Percentiles rank a stretch among this genome's conserved stretches.
Evolutionary conservation across 2,113 vertebrate species (phyloP).

Genomic region (Ibidorhyncha struthersii): DNA sequence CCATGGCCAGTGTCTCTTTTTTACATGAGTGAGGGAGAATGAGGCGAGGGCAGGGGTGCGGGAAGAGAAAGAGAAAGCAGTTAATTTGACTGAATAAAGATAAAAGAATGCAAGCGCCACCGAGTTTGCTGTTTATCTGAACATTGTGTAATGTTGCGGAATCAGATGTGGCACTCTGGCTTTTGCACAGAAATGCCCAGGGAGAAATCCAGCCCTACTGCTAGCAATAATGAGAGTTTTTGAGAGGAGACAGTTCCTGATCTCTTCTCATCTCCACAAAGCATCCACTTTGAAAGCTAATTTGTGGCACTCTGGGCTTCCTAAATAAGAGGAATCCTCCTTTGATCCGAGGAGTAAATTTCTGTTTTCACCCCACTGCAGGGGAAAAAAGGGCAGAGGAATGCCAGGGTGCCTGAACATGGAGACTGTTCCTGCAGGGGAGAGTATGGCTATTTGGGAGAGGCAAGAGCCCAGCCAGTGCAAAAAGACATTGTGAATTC

Average conservation of each 20-base stretch:
- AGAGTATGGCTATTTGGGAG: not conserved
- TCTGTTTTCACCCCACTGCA: not conserved
- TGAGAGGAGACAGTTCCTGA: not conserved
- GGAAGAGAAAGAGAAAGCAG: constrained; percentile 62
- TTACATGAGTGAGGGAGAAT: constrained; percentile 53
- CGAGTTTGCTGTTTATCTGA: constrained; percentile 62
- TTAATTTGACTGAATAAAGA: constrained; percentile 78
- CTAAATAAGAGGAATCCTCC: not conserved
- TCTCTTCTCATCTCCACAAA: not conserved
- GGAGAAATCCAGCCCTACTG: not conserved
- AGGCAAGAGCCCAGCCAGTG: accelerated
- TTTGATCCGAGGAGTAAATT: not conserved
- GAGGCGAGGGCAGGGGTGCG: not conserved
- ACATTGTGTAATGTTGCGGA: constrained; percentile 58
- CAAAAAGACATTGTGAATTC: not conserved
- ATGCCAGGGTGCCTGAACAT: not conserved
- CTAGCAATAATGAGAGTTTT: not conserved
- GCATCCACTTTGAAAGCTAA: not conserved
- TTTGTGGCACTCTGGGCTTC: not conserved
- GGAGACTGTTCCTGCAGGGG: not conserved
- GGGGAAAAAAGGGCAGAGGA: not conserved
- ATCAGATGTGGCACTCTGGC: constrained; percentile 43
- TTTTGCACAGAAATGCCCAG: constrained; percentile 42
- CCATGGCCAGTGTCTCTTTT: constrained; percentile 64
- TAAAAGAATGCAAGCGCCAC: constrained; percentile 52